phyloP scores from a whole-genome alignment of 2,888 invertebrate species.

The Microchrysa polita region DNA sequence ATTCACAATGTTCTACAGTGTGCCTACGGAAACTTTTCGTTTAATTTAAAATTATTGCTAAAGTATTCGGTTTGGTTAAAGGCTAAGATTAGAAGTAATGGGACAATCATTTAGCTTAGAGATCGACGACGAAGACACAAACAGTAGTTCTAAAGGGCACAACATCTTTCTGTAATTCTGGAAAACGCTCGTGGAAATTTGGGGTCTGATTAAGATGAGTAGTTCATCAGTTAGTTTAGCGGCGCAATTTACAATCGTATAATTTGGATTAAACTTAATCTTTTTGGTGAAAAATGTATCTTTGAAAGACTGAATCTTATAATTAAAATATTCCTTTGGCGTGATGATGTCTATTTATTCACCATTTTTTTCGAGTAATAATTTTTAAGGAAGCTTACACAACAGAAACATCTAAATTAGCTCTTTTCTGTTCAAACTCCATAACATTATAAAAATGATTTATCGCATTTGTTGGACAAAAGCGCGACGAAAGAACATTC shows the following conservation, averaged over 20 bases:
- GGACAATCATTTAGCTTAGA: neutral
- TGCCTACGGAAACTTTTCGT: slow-evolving; percentile 26
- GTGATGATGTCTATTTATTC: too few species aligned
- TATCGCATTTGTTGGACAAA: neutral
- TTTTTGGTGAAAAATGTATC: neutral
- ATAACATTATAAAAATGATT: too few species aligned
- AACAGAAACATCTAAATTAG: too few species aligned
- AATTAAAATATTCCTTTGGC: too few species aligned
- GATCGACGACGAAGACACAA: neutral
- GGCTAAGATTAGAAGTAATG: slow-evolving; percentile 40
- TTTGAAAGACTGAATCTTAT: neutral
- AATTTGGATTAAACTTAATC: neutral
- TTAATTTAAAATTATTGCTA: slow-evolving; percentile 43
- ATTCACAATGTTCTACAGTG: too few species aligned
- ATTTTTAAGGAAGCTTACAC: too few species aligned
- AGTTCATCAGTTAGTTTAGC: slow-evolving; percentile 27
- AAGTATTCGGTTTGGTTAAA: slow-evolving; percentile 25
- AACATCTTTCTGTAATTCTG: neutral
- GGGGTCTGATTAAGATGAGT: slow-evolving; percentile 23
- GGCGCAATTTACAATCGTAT: slow-evolving; percentile 12
- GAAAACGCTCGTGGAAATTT: slow-evolving; percentile 13
- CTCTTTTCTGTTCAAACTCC: too few species aligned
- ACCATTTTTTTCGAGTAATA: too few species aligned
- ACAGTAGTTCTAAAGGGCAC: neutral
- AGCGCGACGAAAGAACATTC: neutral